Evolutionary conservation across 1,140 invertebrate genomes (phyloP), one percentile per base, ranked within the genome.

Genomic region (Euschistus heros): DNA sequence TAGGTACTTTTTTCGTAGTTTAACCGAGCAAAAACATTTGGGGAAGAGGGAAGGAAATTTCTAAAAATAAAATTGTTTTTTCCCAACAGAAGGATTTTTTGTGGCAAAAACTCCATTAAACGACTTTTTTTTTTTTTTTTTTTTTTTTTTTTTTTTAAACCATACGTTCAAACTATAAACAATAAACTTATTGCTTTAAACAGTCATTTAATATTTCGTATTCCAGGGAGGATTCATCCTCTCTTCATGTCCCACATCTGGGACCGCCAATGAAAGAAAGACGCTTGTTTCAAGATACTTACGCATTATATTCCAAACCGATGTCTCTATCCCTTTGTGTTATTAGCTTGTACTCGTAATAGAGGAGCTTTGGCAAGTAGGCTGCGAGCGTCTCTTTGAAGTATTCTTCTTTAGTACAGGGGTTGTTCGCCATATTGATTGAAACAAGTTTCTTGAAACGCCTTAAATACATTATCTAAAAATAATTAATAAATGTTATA

Each of bases 361-460:
- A 93, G 27, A 84, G 81, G 2, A 94, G 74, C 71, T 86, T 82
- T 0, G 86, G 85, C 8, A 94, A 76, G 71, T 87, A 85, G 0
- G 86, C 86, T 47, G 82, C 81, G 57, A 87, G 73, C 78, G 83
- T 87, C 69, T 82, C 73, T 71, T 82, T 75, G 67, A 86, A 83
- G 70, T 81, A 79, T 67, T 87, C 80, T 7, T 26, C 47, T 13
- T 80, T 76, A 61, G 86, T 86, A 33, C 65, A 67, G 10, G 89
- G 89, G 80, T 95, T 95, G 6, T 85, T 88, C 69, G 80, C 82
- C 66, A 92, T 80, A 72, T 91, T 92, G 0, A 94, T 76, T 17
- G 88, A 87, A 57, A 82, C 82, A 22, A 95, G 76, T 20, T 80
- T 80, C 66, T 82, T 81, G 68, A 94, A 87, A 73, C 81, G 81